Percentiles rank a stretch among this genome's conserved stretches.
phyloP scores from a whole-genome alignment of 2,113 vertebrate genomes.

The Coryphaenoides rupestris region DNA sequence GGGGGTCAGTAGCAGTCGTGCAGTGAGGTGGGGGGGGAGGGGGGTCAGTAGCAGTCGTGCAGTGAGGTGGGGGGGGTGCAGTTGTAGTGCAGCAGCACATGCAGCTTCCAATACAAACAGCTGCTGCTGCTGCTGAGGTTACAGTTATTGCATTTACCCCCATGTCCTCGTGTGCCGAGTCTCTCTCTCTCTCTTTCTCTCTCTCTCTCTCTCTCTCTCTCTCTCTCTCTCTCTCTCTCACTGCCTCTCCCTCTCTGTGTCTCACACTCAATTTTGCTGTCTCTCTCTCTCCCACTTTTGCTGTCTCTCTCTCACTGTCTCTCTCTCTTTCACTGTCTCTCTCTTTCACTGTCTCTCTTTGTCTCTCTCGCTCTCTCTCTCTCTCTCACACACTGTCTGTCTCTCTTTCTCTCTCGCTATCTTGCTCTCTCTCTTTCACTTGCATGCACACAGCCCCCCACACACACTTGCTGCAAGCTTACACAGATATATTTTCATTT shows the following conservation, averaged over 20 bases:
- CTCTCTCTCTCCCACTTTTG: no score
- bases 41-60: background rate
- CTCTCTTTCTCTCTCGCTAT: constrained; percentile 1
- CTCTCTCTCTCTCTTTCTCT: constrained; percentile 56
- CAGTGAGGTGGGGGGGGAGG: background rate
- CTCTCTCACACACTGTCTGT: no score
- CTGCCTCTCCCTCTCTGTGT: no score
- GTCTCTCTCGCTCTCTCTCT: no score
- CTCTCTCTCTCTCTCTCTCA: no score
- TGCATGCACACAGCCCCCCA: constrained; percentile 33
- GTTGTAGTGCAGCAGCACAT: background rate
- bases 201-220: no score
- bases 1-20: background rate
- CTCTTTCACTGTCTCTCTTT: no score
- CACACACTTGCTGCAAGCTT: constrained; percentile 79
- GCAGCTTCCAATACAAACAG: constrained; percentile 27
- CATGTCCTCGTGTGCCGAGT: constrained; percentile 83
- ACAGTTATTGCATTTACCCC: constrained; percentile 49
- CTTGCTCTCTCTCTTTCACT: background rate
- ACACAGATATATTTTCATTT: background rate
- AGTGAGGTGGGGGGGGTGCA: background rate
- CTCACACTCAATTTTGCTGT: no score
- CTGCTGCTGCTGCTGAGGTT: constrained; percentile 46
- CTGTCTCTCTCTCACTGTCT: no score
- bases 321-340: no score